Conservation (phyloP, 1,140 invertebrate species). For the Drosophila kepulauana region DNA sequence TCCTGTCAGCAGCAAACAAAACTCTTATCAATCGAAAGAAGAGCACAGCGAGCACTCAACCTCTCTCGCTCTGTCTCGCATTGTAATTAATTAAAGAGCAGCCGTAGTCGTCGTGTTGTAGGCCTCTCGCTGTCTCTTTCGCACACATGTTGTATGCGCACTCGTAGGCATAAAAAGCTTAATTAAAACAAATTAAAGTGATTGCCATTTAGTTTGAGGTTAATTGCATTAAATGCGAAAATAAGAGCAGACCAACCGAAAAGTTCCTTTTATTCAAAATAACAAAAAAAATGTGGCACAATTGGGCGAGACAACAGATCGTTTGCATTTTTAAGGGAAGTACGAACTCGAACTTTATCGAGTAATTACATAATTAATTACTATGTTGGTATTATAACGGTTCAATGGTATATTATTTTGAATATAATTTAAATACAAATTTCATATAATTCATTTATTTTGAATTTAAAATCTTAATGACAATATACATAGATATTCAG, state of each 20-base stretch:
- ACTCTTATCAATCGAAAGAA: conserved; percentile 7
- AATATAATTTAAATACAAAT: too few relatives aligned
- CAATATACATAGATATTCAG: too few relatives aligned
- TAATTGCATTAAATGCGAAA: conserved; percentile 84
- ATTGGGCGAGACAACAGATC: conserved; percentile 1
- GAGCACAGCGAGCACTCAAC: conserved; percentile 2
- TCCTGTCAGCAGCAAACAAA: conserved; percentile 18
- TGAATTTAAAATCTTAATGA: too few relatives aligned
- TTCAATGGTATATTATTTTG: too few relatives aligned
- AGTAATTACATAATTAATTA: too few relatives aligned
- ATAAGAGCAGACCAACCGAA: conserved; percentile 59
- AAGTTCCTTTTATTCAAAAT: conserved; percentile 27
- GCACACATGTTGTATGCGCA: conserved; percentile 12
- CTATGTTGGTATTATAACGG: too few relatives aligned
- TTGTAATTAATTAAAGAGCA: conserved; percentile 73
- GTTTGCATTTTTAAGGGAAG: not conserved
- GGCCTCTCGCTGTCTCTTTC: conserved; percentile 53
- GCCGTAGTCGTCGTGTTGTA: conserved; percentile 42
- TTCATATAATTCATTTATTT: too few relatives aligned
- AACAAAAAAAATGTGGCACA: conserved; percentile 28
- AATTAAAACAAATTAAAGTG: conserved; percentile 84
- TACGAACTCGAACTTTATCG: too few relatives aligned
- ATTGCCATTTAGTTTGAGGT: conserved; percentile 84
- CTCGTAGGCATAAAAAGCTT: conserved; percentile 77
- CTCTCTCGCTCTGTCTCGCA: conserved; percentile 27